Base-by-base conservation (phyloP, 2,797 vertebrate genomes). In the Brachyrhaphis roseni region DNA sequence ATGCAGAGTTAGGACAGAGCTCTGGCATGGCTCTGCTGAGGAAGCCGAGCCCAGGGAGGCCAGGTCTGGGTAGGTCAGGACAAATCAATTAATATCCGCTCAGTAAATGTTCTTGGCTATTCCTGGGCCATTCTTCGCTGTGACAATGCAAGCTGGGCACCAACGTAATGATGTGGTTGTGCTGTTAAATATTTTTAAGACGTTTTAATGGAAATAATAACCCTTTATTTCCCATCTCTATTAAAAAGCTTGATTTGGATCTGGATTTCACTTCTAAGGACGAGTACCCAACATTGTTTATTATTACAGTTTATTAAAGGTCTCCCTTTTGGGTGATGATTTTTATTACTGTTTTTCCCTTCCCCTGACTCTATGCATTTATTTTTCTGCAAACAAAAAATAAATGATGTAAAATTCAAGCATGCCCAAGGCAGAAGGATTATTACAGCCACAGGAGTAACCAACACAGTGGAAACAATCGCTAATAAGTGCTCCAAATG, bases 71-170 rank as follows among this genome's bases (percentile, higher is more conserved):
- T 87, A 91, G 90, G 86, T 91, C 85, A 89, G 86, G 89, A 94
- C 91, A 94, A 94, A 96, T 94, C 93, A 94, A 92, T 95, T 93
- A 90, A 94, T 94, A 94, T 91, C 82, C 82, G 76, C 90, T 94
- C 93, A 89, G 87, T 93, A 92, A 94, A 95, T 91, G 86, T 88
- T 84, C 87, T 82, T 89, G 86, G 89, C 88, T 87, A 78, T 86
- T 84, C 92, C 87, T 78, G 74, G 81, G 77, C 85, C 78, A 77
- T 84, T 68, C 87, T 89, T 91, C 86, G 89, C 64, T 73, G 82
- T 89, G 90, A 90, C 91, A 85, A 73, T 77, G 76, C 86, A 87
- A 87, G 84, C 87, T 81, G 76, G 85, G 81, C 66, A 81, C 81
- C 70, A 45, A 23, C 34, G 39, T 91, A 91, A 91, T 94, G 89